Evolutionary conservation across 2,113 vertebrate species (phyloP), one percentile per base, ranked within the genome.

Genomic region (Struthio camelus): DNA sequence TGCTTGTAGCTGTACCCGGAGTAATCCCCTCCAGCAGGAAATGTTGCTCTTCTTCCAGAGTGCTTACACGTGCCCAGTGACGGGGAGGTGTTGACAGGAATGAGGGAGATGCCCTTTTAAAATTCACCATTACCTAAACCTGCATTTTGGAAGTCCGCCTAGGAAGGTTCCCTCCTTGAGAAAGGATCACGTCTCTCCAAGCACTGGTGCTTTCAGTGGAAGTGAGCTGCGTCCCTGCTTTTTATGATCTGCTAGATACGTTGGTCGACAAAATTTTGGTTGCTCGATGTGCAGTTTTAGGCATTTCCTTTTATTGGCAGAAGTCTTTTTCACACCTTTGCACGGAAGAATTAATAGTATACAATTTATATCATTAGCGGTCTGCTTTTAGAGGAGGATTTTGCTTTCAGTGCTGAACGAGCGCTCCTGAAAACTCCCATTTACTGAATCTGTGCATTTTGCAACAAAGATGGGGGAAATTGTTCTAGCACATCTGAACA

Each of bases 181-280:
- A 83, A 65, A 67, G 16, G 6, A 1, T 62, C 2, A 0, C 0
- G 0, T 48, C 56, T 65, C 40, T 65, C 32, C 27, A 34, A 53
- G 53, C 14, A 1, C 0, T 24, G 23, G 6, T 0, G 1, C 6
- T 48, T 87, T 65, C 6, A 3, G 0, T n/a, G 34, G 36, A 28
- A 61, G 15, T 44, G 14, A 82, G 76, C 59, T 11, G 2, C 3
- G 0, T 59, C 28, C 44, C 46, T 87, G 36, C 8, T 18, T 58
- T 62, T 90, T 80, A 62, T 78, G 44, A 80, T 70, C 70, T 78
- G 32, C 65, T 85, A 34, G 62, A 53, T 44, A 64, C 40, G 64
- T 53, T 88, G 80, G 71, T 46, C 72, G 54, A 32, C 50, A 73
- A 36, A 61, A 53, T 46, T 64, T 70, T 38, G 23, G 25, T 12